Evolutionary conservation across 2,797 vertebrate genomes (phyloP), one percentile per base, ranked within the genome.

Genomic region (Coracias cyanogaster): DNA sequence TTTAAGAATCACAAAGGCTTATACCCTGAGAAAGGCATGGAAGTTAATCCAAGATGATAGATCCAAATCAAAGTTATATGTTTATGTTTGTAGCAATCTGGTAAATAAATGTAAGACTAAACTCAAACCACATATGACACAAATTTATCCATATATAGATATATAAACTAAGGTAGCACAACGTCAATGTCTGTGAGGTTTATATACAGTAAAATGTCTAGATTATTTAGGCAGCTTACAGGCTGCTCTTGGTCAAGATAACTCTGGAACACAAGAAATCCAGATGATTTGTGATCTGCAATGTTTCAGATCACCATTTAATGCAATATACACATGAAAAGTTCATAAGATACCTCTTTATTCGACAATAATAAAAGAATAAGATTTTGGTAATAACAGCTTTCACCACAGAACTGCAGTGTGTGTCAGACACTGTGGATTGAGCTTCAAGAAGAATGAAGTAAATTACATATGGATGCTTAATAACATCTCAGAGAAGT

Each of bases 401-500:
- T 37, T 71, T 78, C 29, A 51, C 89, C 51, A 66, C 61, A 52
- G 80, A 72, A 55, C 3, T 65, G 81, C 69, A 88, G 72, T 74
- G 16, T 22, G 31, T 74, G 66, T 84, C 88, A 94, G 86, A 79
- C 33, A 22, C 37, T 33, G 81, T 17, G 49, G 73, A 55, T 33
- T 62, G 65, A 78, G 76, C 73, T 85, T 41, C 78, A 81, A 66
- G 54, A 35, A 84, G 58, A 80, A 92, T 17, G 77, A 81, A 58
- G 74, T 80, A 86, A 85, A 69, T 82, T 90, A 62, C 92, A 90
- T 65, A 69, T 51, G 88, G 90, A 80, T 88, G 88, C 86, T 92
- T 86, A 61, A 94, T 92, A 96, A 83, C 89, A 86, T 67, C 72
- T 52, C 66, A 22, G 81, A 86, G 89, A 73, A 91, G 94, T 73